Evolutionary conservation across 1,140 invertebrate genomes (phyloP), one percentile per base, ranked within the genome.

Genomic region (Subanguina moxae): DNA sequence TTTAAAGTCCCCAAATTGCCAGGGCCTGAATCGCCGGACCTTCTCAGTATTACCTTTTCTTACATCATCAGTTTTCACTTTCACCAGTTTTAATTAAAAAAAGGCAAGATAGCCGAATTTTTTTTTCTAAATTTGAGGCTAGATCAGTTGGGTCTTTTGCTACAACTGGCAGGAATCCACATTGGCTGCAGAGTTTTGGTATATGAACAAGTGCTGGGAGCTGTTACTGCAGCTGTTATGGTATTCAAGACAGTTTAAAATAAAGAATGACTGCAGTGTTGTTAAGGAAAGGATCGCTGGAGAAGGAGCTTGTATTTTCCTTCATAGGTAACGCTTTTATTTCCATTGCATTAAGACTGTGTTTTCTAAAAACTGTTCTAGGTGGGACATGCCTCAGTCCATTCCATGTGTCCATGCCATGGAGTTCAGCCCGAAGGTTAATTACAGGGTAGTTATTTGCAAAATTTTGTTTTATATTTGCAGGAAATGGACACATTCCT

Each of bases 331-430:
- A 38, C 11, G 11, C 3, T 38, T 38, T 38, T 38, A 5, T 38
- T 5, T 3, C 11, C 11, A 11, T 38, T 38, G 32, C 32, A 3
- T 5, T 5, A 38, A 38, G 11, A 5, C 3, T 5, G 32, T 38
- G 3, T 38, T 5, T 5, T 38, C 11, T 38, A 38, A 38, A 5
- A 11, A 38, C 3, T 38, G 32, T 38, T 38, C n/a, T 5, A 38
- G 32, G 11, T 38, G 62, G 11, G 63, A 74, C 19, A 43, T 30
- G 59, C 71, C 71, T 1, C 70, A 72, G 42, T 73, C 71, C 19
- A 74, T 72, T 68, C 70, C 70, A 1, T 72, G 70, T 42, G 32
- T 72, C 38, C 28, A 73, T 3, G 67, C 61, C n/a, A 71, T 74
- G 57, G 30, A 71, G 43, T 63, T 58, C 17, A 9, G 27, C 27